Percentiles rank a stretch among this genome's conserved stretches.
These are phyloP conservation scores for Lepidurus arcticus DNA, from an alignment of 1,140 invertebrate species.

Conservation along the genomic window DNA sequence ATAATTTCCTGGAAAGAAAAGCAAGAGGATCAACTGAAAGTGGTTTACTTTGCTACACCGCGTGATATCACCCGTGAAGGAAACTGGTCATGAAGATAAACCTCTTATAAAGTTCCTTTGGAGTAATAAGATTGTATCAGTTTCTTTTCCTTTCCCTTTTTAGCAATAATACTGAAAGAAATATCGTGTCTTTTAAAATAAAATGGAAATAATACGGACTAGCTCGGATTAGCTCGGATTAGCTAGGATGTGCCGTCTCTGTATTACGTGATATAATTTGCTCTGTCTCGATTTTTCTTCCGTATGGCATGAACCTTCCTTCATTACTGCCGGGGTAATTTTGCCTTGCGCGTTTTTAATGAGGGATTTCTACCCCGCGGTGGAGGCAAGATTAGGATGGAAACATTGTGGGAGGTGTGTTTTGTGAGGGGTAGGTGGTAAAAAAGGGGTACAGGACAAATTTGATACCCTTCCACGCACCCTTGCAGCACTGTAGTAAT, in stretches of 20 bases:
- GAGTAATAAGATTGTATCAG: too few relatives aligned
- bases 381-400: background rate
- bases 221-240: too few relatives aligned
- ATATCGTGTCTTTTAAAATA: too few relatives aligned
- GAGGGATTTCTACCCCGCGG: background rate
- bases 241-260: too few relatives aligned
- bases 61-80: too few relatives aligned
- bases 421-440: background rate
- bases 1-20: conserved; percentile 51
- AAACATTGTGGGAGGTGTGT: background rate
- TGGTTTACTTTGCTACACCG: background rate
- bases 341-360: background rate
- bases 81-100: too few relatives aligned
- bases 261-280: too few relatives aligned
- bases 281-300: too few relatives aligned
- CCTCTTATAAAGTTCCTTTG: too few relatives aligned
- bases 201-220: too few relatives aligned
- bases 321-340: background rate
- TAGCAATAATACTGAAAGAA: too few relatives aligned
- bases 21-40: conserved; percentile 25
- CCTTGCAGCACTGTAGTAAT: background rate
- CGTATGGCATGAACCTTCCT: background rate
- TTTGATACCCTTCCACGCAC: background rate
- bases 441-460: background rate
- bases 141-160: too few relatives aligned